Evolutionary conservation across 2,113 vertebrate genomes (phyloP), one percentile per base, ranked within the genome.

Genomic region (Rhinolophus sinicus): DNA sequence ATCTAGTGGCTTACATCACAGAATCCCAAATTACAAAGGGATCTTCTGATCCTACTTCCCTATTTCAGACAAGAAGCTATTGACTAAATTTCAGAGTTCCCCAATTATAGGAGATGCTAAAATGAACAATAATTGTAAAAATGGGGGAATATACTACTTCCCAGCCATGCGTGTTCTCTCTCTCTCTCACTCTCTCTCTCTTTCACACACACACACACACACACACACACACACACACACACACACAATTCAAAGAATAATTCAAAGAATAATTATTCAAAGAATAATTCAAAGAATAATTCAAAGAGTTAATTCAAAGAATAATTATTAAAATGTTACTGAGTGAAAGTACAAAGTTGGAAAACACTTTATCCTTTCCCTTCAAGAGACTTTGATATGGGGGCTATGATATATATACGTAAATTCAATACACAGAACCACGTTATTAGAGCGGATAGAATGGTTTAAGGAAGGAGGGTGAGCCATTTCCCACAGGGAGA

Each of bases 101-200:
- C 33, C 56, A 84, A 56, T 30, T 33, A 67, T 1, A 72, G 15
- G 22, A 70, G 33, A 60, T 47, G 56, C 7, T 0, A 67, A 72
- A 21, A 19, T 60, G 24, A 93, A 65, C 35, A 65, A 58, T 65
- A 73, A 54, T 24, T 38, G 6, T 52, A 7, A 52, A 50, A 73
- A 35, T 1, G 12, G 8, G 2, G 14, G 2, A 0, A 4, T 9
- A 52, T 5, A 11, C 22, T 54, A 24, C 11, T 77, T 70, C 5
- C 0, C 24, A 90, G 30, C 35, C 9, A 16, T 33, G 5, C 8
- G 3, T 35, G 18, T 73, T 54, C 52, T 54, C 52, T 54, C 52
- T 54, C 52, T 54, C 52, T 54, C 52, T 54, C 52, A 18, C 52
- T 54, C 52, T 54, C 52, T 54, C 47, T 50, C 47, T 50, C 47